Conservation (phyloP, 1,140 invertebrate genomes). For the Lethocerus indicus region DNA sequence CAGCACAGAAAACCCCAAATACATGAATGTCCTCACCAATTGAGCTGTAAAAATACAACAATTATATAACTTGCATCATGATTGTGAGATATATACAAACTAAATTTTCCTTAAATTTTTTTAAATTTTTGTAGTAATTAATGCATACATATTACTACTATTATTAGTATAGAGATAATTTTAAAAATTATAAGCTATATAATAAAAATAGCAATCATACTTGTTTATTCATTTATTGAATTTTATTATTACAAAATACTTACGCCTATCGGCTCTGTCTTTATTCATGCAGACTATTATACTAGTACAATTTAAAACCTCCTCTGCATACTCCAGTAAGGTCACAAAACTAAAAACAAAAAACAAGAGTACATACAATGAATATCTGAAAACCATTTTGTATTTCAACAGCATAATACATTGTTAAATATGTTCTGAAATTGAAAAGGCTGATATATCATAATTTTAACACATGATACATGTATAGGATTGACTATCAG, state of each 20-base stretch:
- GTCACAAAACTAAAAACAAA: slow-evolving; percentile 47
- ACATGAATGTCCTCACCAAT: slow-evolving; percentile 88
- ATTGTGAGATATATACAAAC: neutral
- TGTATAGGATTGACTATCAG: no score
- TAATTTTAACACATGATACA: no score
- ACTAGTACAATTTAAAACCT: slow-evolving; percentile 65
- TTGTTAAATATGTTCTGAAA: no score
- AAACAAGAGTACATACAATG: no score
- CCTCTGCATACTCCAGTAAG: slow-evolving; percentile 89
- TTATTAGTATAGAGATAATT: neutral
- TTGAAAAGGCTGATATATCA: no score
- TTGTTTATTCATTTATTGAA: no score
- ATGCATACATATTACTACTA: neutral
- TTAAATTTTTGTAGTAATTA: neutral
- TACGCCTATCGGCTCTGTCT: slow-evolving; percentile 60
- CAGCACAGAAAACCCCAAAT: slow-evolving; percentile 78
- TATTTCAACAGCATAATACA: no score
- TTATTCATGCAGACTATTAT: slow-evolving; percentile 72
- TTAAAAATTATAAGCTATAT: slow-evolving; percentile 1
- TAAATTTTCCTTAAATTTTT: neutral
- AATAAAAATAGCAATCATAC: neutral
- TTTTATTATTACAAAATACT: neutral
- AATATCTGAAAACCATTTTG: no score
- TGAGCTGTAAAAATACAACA: slow-evolving; percentile 43
- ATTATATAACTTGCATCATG: no score